These are phyloP conservation scores for Odontocolon sp. DNA, from an alignment of 2,888 invertebrate species.

Conservation along the genomic window DNA sequence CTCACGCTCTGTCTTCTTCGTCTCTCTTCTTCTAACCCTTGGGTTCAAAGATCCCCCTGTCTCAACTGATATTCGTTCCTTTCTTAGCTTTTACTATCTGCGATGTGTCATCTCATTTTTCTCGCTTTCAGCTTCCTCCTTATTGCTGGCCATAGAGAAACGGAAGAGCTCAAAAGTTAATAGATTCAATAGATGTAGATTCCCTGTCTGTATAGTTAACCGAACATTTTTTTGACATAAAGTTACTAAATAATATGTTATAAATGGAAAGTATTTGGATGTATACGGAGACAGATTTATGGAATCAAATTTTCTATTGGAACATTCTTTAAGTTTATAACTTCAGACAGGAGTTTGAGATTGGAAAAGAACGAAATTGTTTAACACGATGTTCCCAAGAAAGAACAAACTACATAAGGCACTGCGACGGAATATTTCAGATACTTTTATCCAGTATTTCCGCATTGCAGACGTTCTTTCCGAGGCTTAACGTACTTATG, in stretches of 20 bases:
- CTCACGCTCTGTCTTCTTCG: conserved; percentile 30
- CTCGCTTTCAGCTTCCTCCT: not conserved
- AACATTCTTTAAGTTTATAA: too few relatives aligned
- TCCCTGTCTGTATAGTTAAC: too few relatives aligned
- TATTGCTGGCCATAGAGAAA: not conserved
- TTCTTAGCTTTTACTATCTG: not conserved
- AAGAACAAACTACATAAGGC: conserved; percentile 12
- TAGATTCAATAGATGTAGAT: not conserved
- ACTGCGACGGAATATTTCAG: conserved; percentile 43
- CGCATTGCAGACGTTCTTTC: conserved; percentile 47
- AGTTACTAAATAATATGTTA: too few relatives aligned
- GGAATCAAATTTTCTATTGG: too few relatives aligned
- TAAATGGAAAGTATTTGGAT: too few relatives aligned
- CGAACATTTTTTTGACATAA: too few relatives aligned
- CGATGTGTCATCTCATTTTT: not conserved
- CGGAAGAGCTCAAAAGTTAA: not conserved
- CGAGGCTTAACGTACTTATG: conserved; percentile 25
- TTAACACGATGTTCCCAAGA: not conserved
- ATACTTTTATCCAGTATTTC: conserved; percentile 31
- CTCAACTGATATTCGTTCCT: not conserved
- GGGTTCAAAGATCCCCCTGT: not conserved
- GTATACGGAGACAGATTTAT: too few relatives aligned
- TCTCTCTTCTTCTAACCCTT: too few relatives aligned
- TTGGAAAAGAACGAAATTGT: not conserved
- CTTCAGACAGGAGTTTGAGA: too few relatives aligned